Evolutionary conservation across 2,113 vertebrate species (phyloP).

Genomic region (Apteryx owenii): DNA sequence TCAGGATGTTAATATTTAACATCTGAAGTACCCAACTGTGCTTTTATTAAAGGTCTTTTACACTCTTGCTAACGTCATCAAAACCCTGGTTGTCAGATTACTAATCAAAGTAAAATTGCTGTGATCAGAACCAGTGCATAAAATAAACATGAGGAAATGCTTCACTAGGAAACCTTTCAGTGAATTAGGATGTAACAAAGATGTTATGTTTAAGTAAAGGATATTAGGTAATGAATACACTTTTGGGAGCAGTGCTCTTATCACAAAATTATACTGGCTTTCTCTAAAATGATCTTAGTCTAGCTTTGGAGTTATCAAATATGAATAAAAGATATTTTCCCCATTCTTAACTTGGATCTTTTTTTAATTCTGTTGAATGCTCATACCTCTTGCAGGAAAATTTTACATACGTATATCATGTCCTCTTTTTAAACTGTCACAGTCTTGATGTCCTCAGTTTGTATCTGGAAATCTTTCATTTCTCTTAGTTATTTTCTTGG

Average conservation of each 20-base stretch:
- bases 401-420: neutral
- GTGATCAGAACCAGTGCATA: constrained; percentile 22
- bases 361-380: neutral
- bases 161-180: constrained; percentile 56
- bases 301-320: neutral
- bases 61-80: constrained; percentile 56
- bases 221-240: neutral
- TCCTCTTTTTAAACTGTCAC: neutral
- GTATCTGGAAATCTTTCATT: neutral
- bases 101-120: constrained; percentile 61
- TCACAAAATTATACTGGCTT: neutral
- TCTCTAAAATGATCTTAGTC: neutral
- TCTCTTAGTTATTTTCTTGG: neutral
- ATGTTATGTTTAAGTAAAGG: neutral
- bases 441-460: neutral
- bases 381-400: neutral
- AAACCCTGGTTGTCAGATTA: constrained; percentile 56
- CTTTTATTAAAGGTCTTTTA: constrained; percentile 58
- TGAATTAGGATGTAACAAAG: constrained; percentile 31
- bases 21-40: constrained; percentile 65
- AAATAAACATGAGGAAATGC: constrained; percentile 54
- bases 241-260: neutral
- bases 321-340: neutral
- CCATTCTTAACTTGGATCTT: neutral
- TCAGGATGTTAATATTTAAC: constrained; percentile 60